phyloP scores from a whole-genome alignment of 2,113 vertebrate genomes.

The Esox niger region DNA sequence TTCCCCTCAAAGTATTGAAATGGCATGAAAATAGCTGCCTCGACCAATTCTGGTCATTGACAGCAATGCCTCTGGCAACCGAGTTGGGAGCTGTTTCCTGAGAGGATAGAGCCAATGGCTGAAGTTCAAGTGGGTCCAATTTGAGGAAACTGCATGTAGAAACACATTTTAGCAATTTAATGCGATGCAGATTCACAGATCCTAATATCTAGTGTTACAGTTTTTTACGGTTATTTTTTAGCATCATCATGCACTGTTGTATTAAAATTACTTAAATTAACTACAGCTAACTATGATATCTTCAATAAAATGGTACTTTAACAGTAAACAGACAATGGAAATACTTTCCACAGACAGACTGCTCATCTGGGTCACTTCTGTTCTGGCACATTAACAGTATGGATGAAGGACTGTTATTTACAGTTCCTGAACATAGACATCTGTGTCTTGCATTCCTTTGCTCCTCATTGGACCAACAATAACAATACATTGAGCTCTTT shows the following conservation, averaged over 20 bases:
- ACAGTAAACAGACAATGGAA: conserved; percentile 36
- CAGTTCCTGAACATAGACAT: conserved; percentile 31
- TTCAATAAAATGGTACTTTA: conserved; percentile 18
- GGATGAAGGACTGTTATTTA: conserved; percentile 35
- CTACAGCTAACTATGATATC: conserved; percentile 1
- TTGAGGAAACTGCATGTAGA: background rate
- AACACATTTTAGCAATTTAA: background rate
- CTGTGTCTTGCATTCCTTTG: conserved; percentile 31
- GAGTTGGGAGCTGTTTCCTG: background rate
- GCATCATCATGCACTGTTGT: background rate
- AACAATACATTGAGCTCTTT: conserved; percentile 27
- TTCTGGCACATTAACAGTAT: conserved; percentile 32
- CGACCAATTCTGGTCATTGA: background rate
- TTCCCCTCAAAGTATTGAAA: background rate
- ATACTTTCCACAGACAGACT: conserved; percentile 19
- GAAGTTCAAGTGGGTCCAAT: background rate
- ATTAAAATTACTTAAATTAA: background rate
- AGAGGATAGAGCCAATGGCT: background rate
- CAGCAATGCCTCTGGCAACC: background rate
- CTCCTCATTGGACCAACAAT: conserved; percentile 30
- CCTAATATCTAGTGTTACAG: too few relatives aligned
- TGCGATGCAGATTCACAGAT: background rate
- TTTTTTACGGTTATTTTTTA: background rate
- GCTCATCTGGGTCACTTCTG: conserved; percentile 15
- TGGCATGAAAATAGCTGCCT: background rate